phyloP scores from a whole-genome alignment of 1,140 invertebrate species.

The Aphis craccivora region DNA sequence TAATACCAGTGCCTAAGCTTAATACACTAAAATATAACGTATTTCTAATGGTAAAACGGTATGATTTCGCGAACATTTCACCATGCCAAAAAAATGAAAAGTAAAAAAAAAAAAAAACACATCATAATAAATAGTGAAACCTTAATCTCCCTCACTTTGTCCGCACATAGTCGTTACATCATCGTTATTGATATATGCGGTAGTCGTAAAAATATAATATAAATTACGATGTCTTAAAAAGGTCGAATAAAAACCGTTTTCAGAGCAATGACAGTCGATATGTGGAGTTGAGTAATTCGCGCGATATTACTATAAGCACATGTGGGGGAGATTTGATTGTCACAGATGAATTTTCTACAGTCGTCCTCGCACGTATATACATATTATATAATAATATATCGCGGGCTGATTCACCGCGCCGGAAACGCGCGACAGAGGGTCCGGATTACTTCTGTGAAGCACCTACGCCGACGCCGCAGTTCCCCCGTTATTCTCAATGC shows the following conservation, averaged over 20 bases:
- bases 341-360: not conserved
- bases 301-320: not conserved
- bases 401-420: not conserved
- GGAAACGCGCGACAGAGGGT: not conserved
- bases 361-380: not conserved
- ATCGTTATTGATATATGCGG: not conserved
- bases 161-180: not conserved
- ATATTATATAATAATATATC: not conserved
- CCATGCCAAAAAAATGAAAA: not conserved
- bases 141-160: not conserved
- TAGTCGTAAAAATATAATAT: not conserved
- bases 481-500: not conserved
- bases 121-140: not conserved
- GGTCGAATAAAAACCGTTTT: not conserved
- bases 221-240: conserved; percentile 4
- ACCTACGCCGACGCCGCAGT: not conserved
- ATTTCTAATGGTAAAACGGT: not conserved
- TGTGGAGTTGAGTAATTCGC: not conserved
- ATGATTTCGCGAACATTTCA: not conserved
- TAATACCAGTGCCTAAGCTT: not conserved
- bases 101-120: not conserved
- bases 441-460: conserved; percentile 28
- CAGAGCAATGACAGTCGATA: not conserved
- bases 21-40: not conserved
- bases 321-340: not conserved